Conservation (phyloP, 2,888 invertebrate genomes). For the Chironomus tentans region DNA sequence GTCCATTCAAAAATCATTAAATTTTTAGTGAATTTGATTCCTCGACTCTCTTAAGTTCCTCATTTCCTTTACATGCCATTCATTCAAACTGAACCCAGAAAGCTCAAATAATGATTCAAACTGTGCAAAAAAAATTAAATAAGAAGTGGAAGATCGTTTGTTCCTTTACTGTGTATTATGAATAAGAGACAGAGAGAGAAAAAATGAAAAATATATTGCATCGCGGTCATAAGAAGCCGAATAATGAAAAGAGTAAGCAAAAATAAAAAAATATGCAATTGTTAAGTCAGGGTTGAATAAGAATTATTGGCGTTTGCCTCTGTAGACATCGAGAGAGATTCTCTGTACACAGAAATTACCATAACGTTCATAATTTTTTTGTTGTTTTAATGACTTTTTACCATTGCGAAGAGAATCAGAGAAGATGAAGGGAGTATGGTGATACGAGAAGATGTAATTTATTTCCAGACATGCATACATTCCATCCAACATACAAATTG, state of each 20-base stretch:
- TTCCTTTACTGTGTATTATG: background rate
- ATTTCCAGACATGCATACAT: conserved; percentile 1
- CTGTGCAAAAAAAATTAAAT: background rate
- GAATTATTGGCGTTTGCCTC: background rate
- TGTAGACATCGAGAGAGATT: background rate
- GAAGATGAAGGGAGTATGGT: background rate
- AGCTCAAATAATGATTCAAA: background rate
- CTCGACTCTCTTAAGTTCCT: too few species aligned
- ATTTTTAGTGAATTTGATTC: too few species aligned
- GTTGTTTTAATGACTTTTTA: background rate
- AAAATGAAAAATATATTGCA: too few species aligned
- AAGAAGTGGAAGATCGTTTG: background rate
- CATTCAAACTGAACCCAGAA: background rate
- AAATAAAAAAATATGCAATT: background rate
- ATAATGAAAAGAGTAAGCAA: background rate
- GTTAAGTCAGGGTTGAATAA: conserved; percentile 21
- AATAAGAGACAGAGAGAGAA: too few species aligned
- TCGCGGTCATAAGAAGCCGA: conserved; percentile 20
- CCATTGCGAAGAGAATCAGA: background rate
- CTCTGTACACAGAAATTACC: conserved; percentile 9
- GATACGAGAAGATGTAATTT: conserved; percentile 11
- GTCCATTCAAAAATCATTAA: too few species aligned
- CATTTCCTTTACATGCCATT: too few species aligned
- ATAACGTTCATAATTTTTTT: conserved; percentile 23
- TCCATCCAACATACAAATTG: background rate